phyloP scores from a whole-genome alignment of 1,140 invertebrate genomes.

The Bathynomus jamesi region DNA sequence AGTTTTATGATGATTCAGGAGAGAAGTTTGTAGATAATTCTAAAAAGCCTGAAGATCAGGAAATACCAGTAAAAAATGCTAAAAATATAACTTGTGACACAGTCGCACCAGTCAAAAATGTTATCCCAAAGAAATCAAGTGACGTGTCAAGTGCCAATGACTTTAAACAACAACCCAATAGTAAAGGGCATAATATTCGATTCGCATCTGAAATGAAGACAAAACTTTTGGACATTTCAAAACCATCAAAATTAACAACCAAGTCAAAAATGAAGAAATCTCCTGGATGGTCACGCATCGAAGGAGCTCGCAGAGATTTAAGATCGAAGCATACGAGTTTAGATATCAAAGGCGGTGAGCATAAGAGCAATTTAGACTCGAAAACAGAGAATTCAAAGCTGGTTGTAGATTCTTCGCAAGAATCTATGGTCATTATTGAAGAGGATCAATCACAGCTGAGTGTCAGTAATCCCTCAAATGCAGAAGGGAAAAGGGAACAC shows the following conservation, averaged over 20 bases:
- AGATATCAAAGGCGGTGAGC: slow-evolving; percentile 13
- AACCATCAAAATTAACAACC: background rate
- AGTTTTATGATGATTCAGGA: too few species aligned
- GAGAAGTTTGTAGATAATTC: too few species aligned
- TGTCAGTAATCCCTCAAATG: too few species aligned
- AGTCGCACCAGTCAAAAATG: too few species aligned
- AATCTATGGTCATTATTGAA: background rate
- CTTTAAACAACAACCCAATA: background rate
- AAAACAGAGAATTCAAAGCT: background rate
- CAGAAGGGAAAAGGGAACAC: too few species aligned
- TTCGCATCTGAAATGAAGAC: slow-evolving; percentile 7
- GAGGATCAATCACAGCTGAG: background rate
- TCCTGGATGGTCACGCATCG: slow-evolving; percentile 18
- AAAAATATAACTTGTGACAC: too few species aligned
- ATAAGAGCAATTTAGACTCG: background rate
- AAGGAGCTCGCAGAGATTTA: slow-evolving; percentile 9
- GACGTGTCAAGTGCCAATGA: too few species aligned
- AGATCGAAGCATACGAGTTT: slow-evolving; percentile 3
- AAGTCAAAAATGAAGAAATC: slow-evolving; percentile 5
- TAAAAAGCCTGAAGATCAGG: too few species aligned
- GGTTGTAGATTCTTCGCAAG: background rate
- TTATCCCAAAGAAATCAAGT: too few species aligned
- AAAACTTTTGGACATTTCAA: background rate
- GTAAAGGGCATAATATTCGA: background rate
- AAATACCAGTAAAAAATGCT: too few species aligned